Evolutionary conservation across 2,888 invertebrate genomes (phyloP).

Genomic region (Agonopterix heracliana): DNA sequence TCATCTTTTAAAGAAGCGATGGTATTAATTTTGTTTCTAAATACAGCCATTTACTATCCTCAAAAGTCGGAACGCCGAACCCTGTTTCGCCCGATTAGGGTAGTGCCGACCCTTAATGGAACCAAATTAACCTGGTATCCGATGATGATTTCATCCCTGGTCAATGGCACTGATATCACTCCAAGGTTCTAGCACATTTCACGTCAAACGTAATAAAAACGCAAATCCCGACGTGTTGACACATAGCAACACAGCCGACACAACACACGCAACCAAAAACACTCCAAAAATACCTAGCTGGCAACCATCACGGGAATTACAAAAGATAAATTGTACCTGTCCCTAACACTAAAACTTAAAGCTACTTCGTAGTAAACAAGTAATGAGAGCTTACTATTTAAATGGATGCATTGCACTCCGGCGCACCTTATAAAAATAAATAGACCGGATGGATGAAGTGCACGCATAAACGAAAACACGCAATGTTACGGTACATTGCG

Average conservation of each 20-base stretch:
- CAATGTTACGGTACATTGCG: slow-evolving; percentile 19
- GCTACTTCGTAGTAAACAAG: slow-evolving; percentile 34
- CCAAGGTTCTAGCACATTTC: background rate
- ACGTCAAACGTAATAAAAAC: background rate
- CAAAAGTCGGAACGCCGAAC: too few species aligned
- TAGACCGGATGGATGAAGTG: slow-evolving; percentile 34
- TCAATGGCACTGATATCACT: slow-evolving; percentile 21
- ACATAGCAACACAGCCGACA: slow-evolving; percentile 30
- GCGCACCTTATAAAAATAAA: slow-evolving; percentile 47
- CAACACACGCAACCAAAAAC: slow-evolving; percentile 35
- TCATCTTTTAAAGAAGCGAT: too few species aligned
- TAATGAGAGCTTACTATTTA: slow-evolving; percentile 19
- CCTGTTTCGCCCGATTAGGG: too few species aligned
- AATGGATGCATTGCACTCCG: slow-evolving; percentile 35
- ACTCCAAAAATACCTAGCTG: slow-evolving; percentile 49
- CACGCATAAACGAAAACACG: slow-evolving; percentile 24
- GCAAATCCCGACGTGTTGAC: slow-evolving; percentile 32
- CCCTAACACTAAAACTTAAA: slow-evolving; percentile 24
- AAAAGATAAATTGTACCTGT: slow-evolving; percentile 24
- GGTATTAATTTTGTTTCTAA: too few species aligned
- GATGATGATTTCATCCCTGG: slow-evolving; percentile 12
- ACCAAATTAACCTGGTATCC: slow-evolving; percentile 41
- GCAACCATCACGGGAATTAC: slow-evolving; percentile 38
- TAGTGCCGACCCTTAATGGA: too few species aligned
- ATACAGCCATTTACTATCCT: too few species aligned